Base-by-base conservation (phyloP, 2,113 vertebrate genomes). In the Elachura formosa region DNA sequence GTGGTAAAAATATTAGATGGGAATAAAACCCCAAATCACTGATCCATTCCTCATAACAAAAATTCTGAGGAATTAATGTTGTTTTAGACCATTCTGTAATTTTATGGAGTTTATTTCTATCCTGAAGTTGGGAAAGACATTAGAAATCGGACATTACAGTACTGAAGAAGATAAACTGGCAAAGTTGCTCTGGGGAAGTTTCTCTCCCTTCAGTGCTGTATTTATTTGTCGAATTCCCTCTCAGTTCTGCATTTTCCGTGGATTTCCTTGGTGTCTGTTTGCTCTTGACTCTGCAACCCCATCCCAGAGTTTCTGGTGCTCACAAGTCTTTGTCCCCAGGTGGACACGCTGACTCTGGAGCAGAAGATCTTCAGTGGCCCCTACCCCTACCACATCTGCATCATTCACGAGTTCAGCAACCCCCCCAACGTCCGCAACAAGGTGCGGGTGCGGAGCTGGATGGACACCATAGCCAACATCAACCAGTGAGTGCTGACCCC, bases 401-500 rank as follows among this genome's bases (percentile, higher is more conserved):
- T 99, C 26, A 99, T 99, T 89, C 99, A 99, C 26, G 99, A 99
- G 83, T 99, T 99, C 97, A 99, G 99, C 96, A 99, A 99, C 82
- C 99, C 99, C 11, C 99, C 99, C 64, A 99, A 99, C 29, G 99
- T 99, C n/a, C 98, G 99, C 76, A 99, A 99, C 96, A 99, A 99
- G 94, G 99, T 99, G 87, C 99, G 99, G 49, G 98, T 99, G 76
- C 98, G 99, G 31, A 99, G 99, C 96, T 99, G 99, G 99, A 99
- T 99, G 99, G 99, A 99, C 97, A 99, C 99, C 3, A 99, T 99
- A 62, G 99, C 99, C 66, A 99, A 99, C 97, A 99, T 99, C 96
- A 99, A 99, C 97, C 99, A 99, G 99, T 99, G 96, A 56, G 77
- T 56, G 1, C 49, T 64, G 38, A 16, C 7, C 38, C 2, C 16